A percentile compares a stretch with the other conserved stretches of the same genome.
Conservation (phyloP, 2,113 vertebrate genomes). For the Mus pahari region DNA sequence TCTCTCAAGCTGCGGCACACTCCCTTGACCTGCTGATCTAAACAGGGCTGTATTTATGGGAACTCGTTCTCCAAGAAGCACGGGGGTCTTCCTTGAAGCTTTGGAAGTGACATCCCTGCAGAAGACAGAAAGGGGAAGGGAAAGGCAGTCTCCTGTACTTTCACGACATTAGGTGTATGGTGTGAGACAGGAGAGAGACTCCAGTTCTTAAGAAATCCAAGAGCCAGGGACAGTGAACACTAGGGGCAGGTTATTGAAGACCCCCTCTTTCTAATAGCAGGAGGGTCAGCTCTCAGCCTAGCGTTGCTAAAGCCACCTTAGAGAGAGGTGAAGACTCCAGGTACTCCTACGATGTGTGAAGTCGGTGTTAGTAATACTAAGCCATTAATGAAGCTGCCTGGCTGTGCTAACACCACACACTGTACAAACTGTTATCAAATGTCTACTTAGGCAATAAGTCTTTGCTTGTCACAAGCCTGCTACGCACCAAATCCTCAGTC, state of each 20-base stretch:
- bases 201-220: background rate
- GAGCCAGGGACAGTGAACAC: background rate
- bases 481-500: background rate
- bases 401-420: background rate
- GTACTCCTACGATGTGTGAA: background rate
- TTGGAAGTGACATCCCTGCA: fast-evolving
- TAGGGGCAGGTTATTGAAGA: background rate
- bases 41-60: background rate
- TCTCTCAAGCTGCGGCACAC: background rate
- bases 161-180: fast-evolving
- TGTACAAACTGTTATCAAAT: background rate
- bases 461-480: background rate
- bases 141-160: background rate
- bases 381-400: background rate
- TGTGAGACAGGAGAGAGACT: background rate
- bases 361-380: background rate
- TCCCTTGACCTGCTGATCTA: background rate
- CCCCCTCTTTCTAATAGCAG: background rate
- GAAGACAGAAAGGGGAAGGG: background rate
- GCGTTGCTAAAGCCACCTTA: background rate
- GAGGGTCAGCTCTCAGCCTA: background rate
- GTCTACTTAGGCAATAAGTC: background rate
- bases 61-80: background rate
- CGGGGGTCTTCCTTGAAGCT: background rate
- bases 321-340: background rate